Conservation (phyloP, 1,140 invertebrate genomes). For the Drosophila nannoptera region DNA sequence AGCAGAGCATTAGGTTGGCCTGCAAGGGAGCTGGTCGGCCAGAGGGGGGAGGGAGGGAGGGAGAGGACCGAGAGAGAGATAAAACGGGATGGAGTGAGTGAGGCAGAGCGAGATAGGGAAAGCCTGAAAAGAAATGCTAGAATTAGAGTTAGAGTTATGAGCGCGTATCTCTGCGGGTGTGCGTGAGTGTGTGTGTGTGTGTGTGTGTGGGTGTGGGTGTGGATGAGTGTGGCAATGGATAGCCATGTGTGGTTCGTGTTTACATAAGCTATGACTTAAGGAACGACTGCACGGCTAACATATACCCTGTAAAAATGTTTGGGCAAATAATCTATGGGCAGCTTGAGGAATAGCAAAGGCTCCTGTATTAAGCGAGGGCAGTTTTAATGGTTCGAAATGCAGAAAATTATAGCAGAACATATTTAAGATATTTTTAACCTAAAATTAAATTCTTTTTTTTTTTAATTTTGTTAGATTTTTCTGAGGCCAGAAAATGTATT, state of each 20-base stretch:
- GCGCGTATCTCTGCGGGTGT: background rate
- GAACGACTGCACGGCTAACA: background rate
- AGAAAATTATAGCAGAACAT: no score
- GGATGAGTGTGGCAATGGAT: no score
- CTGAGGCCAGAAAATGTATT: no score
- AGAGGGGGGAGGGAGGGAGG: background rate
- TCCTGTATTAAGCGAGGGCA: no score
- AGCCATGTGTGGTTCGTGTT: conserved; percentile 4
- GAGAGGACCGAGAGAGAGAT: background rate
- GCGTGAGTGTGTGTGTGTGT: background rate
- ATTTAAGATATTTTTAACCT: no score
- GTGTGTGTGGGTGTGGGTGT: background rate
- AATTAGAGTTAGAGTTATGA: conserved; percentile 2
- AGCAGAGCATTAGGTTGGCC: conserved; percentile 35
- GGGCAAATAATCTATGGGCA: no score
- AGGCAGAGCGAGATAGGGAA: background rate
- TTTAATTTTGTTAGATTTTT: no score
- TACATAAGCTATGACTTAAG: conserved; percentile 1
- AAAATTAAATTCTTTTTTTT: no score
- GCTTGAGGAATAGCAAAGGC: no score
- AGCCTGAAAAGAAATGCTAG: background rate
- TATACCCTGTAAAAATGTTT: conserved; percentile 6
- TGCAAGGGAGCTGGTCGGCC: background rate
- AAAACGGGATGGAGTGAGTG: background rate
- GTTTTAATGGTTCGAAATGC: no score